Conservation (phyloP, 2,888 invertebrate species). For the Neoscelio sp. region DNA sequence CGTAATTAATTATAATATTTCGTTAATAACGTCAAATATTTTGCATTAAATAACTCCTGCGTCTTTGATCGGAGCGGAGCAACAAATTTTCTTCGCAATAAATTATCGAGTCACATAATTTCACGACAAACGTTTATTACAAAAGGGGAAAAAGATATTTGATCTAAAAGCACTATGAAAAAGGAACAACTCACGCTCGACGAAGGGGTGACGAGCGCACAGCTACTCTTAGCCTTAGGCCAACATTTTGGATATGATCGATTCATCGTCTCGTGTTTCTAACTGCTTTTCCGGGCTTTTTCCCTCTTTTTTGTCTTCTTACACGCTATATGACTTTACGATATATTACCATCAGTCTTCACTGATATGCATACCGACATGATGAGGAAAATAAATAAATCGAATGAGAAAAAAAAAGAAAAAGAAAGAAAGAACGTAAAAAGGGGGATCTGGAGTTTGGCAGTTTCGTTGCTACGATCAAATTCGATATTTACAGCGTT, state of each 20-base stretch:
- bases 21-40: no score
- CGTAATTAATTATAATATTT: slow-evolving; percentile 39
- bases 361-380: slow-evolving; percentile 54
- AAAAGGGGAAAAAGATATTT: slow-evolving; percentile 43
- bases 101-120: background rate
- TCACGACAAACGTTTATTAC: background rate
- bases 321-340: slow-evolving; percentile 33
- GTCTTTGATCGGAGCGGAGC: no score
- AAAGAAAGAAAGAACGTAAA: slow-evolving; percentile 17
- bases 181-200: slow-evolving; percentile 63
- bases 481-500: slow-evolving; percentile 44
- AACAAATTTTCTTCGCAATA: slow-evolving; percentile 6
- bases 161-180: slow-evolving; percentile 53
- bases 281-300: slow-evolving; percentile 32
- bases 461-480: slow-evolving; percentile 49
- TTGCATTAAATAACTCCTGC: no score
- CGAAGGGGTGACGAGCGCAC: slow-evolving; percentile 63
- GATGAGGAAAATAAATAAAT: slow-evolving; percentile 52
- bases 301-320: slow-evolving; percentile 18
- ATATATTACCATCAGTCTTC: slow-evolving; percentile 65
- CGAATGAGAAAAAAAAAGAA: slow-evolving; percentile 18
- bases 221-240: slow-evolving; percentile 63
- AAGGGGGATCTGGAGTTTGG: slow-evolving; percentile 38
- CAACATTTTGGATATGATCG: slow-evolving; percentile 61
- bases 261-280: slow-evolving; percentile 31